These are phyloP conservation scores for Psephotus haematonotus DNA, from an alignment of 2,113 vertebrate genomes.

Conservation along the genomic window DNA sequence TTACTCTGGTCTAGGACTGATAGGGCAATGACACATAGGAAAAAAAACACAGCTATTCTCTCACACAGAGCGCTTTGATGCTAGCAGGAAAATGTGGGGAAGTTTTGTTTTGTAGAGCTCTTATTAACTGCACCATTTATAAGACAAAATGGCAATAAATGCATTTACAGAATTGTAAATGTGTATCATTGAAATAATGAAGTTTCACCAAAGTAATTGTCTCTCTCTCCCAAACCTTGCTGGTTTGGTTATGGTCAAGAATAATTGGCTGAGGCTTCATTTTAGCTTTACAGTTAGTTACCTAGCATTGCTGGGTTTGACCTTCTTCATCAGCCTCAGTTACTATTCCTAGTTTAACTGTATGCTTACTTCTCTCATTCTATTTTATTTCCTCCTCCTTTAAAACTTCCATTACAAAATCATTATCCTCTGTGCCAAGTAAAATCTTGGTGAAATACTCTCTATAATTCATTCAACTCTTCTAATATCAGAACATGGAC, in stretches of 20 bases:
- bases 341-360: neutral
- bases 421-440: neutral
- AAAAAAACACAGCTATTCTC: neutral
- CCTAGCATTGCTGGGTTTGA: neutral
- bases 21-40: neutral
- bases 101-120: neutral
- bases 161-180: neutral
- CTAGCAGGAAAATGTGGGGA: neutral
- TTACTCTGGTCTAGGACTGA: neutral
- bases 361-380: neutral
- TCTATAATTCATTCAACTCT: neutral
- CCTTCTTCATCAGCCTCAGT: neutral
- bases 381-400: neutral
- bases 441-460: neutral
- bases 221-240: neutral
- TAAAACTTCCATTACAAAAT: neutral
- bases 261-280: neutral
- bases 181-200: neutral
- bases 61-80: neutral
- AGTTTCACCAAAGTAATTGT: neutral
- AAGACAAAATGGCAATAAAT: neutral
- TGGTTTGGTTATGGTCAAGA: neutral
- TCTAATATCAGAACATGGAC: neutral
- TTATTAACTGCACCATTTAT: neutral
- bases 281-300: neutral